These are phyloP conservation scores for Caenorhabditis japonica DNA, from an alignment of 2,888 invertebrate species.

Conservation along the genomic window DNA sequence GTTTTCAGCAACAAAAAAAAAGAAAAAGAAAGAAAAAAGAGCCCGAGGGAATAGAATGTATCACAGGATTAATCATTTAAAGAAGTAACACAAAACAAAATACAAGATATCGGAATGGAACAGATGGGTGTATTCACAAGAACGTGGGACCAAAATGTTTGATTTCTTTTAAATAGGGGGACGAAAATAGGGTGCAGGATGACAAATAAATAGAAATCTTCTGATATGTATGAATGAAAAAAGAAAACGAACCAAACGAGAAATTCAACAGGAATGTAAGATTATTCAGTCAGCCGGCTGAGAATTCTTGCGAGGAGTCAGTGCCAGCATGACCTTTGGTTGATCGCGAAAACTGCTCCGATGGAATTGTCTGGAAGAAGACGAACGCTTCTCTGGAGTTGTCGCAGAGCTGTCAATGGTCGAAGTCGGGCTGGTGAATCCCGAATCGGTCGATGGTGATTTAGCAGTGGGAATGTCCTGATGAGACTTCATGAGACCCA, in stretches of 20 bases:
- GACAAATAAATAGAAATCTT: neutral
- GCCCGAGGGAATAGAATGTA: constrained; percentile 10
- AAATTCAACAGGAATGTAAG: neutral
- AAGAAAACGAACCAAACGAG: neutral
- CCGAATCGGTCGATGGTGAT: constrained; percentile 19
- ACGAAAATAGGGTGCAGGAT: constrained; percentile 26
- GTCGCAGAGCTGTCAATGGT: constrained; percentile 8
- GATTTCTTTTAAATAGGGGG: constrained; percentile 10
- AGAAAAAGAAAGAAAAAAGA: constrained; percentile 6
- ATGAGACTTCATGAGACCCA: constrained; percentile 4
- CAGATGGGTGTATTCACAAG: constrained; percentile 45
- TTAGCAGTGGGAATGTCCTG: constrained; percentile 2
- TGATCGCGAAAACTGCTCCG: constrained; percentile 48
- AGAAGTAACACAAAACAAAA: constrained; percentile 22
- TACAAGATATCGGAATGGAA: constrained; percentile 32
- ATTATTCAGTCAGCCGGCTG: constrained; percentile 17
- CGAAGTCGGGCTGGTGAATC: constrained; percentile 26
- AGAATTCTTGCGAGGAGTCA: constrained; percentile 40
- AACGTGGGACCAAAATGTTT: no score
- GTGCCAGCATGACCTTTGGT: constrained; percentile 41
- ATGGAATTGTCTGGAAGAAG: no score
- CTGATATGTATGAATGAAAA: no score
- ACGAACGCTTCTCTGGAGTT: constrained; percentile 32
- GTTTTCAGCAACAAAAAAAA: constrained; percentile 13
- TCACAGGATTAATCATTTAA: constrained; percentile 33